Evolutionary conservation across 2,113 vertebrate species (phyloP).

Genomic region (Myiagra hebetior): DNA sequence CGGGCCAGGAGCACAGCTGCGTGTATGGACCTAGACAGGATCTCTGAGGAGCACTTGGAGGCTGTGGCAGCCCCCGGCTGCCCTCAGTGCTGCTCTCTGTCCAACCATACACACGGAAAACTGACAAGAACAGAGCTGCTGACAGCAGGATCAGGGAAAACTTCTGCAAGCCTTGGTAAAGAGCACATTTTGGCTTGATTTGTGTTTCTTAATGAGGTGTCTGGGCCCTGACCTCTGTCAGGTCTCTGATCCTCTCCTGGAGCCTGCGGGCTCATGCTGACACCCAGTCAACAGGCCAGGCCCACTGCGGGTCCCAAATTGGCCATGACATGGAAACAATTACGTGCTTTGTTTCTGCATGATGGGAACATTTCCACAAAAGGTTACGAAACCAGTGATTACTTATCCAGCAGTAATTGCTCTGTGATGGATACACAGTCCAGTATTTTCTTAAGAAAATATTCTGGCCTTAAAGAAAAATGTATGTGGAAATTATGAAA

Average conservation of each 20-base stretch:
- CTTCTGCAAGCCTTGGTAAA: not conserved
- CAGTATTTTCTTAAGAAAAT: not conserved
- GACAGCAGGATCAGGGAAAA: not conserved
- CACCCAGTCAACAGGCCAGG: not conserved
- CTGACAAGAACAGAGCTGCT: not conserved
- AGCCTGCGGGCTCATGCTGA: not conserved
- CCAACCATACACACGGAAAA: rapidly evolving
- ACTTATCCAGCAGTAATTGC: not conserved
- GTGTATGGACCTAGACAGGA: rapidly evolving
- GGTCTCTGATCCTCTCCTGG: not conserved
- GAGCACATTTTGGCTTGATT: not conserved
- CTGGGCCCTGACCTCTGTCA: not conserved
- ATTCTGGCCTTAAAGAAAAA: not conserved
- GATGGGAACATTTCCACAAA: not conserved
- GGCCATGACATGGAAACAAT: not conserved
- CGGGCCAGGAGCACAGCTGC: rapidly evolving
- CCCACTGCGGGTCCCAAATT: rapidly evolving
- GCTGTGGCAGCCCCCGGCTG: not conserved
- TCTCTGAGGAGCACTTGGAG: rapidly evolving
- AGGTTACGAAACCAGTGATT: not conserved
- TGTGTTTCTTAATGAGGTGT: not conserved
- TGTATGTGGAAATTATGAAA: not conserved
- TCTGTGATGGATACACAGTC: not conserved
- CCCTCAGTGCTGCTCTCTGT: rapidly evolving
- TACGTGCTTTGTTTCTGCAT: not conserved